phyloP scores from a whole-genome alignment of 2,888 invertebrate species.

The Heliothis peltigera region DNA sequence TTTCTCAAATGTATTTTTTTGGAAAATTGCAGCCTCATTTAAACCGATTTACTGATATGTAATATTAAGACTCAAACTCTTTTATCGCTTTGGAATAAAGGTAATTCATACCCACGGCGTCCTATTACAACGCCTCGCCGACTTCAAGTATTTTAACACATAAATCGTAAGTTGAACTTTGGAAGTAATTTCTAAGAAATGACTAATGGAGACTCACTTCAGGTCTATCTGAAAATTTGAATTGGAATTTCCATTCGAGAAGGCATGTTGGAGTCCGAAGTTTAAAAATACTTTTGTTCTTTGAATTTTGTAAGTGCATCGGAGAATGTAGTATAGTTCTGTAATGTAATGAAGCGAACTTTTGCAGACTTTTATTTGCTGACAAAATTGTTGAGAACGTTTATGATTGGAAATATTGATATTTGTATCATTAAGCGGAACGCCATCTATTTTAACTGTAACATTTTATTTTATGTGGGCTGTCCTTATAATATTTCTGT shows the following conservation, averaged over 20 bases:
- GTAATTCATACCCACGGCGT: constrained; percentile 64
- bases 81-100: constrained; percentile 63
- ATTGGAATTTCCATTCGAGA: constrained; percentile 50
- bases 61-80: constrained; percentile 44
- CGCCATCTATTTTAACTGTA: too few relatives aligned
- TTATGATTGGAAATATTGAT: too few relatives aligned
- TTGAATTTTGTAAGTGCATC: constrained; percentile 8
- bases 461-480: too few relatives aligned
- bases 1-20: too few relatives aligned
- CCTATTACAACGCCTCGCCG: constrained; percentile 64
- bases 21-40: too few relatives aligned
- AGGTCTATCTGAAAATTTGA: constrained; percentile 58
- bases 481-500: too few relatives aligned
- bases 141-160: constrained; percentile 66
- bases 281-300: constrained; percentile 7
- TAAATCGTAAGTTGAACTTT: constrained; percentile 69
- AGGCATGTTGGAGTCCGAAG: constrained; percentile 9
- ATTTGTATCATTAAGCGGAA: too few relatives aligned
- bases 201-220: constrained; percentile 63
- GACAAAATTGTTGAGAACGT: too few relatives aligned
- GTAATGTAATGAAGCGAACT: neutral
- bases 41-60: neutral
- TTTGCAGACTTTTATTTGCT: neutral
- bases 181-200: constrained; percentile 68
- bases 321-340: neutral